Evolutionary conservation across 1,140 invertebrate species (phyloP).

Genomic region (Drosophila rufa): DNA sequence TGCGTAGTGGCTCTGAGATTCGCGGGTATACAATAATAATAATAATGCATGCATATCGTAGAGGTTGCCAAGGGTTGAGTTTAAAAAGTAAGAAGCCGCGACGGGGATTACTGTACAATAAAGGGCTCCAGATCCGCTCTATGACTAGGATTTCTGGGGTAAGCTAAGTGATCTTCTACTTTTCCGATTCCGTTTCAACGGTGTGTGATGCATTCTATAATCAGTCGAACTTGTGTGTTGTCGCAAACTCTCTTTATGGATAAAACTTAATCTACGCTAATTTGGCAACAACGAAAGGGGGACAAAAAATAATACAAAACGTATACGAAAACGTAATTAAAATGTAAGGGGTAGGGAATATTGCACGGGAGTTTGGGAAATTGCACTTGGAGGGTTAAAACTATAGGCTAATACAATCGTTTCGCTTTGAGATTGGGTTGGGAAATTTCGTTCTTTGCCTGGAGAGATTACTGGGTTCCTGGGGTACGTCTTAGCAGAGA

Average conservation of each 20-base stretch:
- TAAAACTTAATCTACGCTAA: conserved; percentile 78
- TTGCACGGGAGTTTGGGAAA: conserved; percentile 65
- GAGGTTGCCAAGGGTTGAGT: conserved; percentile 40
- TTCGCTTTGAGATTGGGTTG: conserved; percentile 26
- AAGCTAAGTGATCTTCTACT: conserved; percentile 62
- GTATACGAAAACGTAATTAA: conserved; percentile 20
- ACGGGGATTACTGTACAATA: conserved; percentile 64
- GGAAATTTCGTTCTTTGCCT: conserved; percentile 42
- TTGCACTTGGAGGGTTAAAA: conserved; percentile 76
- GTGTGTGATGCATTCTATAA: conserved; percentile 60
- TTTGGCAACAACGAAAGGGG: conserved; percentile 75
- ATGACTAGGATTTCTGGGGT: conserved; percentile 68
- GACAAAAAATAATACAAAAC: conserved; percentile 34
- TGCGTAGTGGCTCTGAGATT: conserved; percentile 48
- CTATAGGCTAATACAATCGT: conserved; percentile 53
- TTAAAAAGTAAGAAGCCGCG: conserved; percentile 10
- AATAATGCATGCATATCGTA: conserved; percentile 35
- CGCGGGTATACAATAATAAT: conserved; percentile 22
- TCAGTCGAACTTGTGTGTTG: conserved; percentile 61
- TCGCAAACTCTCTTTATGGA: conserved; percentile 36
- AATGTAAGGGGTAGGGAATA: conserved; percentile 25
- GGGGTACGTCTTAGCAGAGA: conserved; percentile 18
- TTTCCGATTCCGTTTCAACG: conserved; percentile 25
- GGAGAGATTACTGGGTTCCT: conserved; percentile 43
- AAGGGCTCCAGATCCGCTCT: conserved; percentile 43